Evolutionary conservation across 1,140 invertebrate species (phyloP), one percentile per base, ranked within the genome.

Genomic region (Polyergus mexicanus): DNA sequence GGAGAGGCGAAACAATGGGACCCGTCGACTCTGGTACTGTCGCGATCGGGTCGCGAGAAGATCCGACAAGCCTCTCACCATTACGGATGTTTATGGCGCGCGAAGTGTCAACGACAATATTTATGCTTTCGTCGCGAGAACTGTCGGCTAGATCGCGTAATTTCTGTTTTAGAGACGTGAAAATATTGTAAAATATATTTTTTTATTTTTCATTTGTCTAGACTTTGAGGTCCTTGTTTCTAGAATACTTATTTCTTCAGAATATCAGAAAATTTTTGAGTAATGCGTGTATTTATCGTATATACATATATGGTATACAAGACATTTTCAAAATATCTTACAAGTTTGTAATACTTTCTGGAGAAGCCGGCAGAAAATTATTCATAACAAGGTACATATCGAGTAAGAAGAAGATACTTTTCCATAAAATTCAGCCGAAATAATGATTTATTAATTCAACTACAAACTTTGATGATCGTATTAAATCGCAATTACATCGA

Each of bases 1-100:
- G 88, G 76, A 91, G 88, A 90, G 60, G 84, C 78, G 72, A 91
- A 89, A 92, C 90, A 92, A 92, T 92, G 88, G 86, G 69, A 74
- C 69, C 72, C 19, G 68, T 72, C 28, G 58, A 84, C 71, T 75
- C 71, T 75, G 54, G 78, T 71, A 81, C 78, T 66, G 47, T 81
- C 78, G 78, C 68, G 47, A 51, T 7, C 85, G 41, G 35, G 63
- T 77, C 58, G 72, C 85, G 62, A 75, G 69, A 58, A 78, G 51
- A 35, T 25, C 69, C 69, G 60, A 63, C 81, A 1, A 60, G 51
- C 76, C 62, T 81, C 76, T 85, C 62, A 85, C 62, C 75, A 38
- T 84, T 60, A 65, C 68, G 47, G 38, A 7, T 38, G 63, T 66
- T 85, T 47, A 68, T 35, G 63, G 13, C 68, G 62, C 68, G 78